Base-by-base conservation (phyloP, 2,888 invertebrate species). In the Agrotis segetum region DNA sequence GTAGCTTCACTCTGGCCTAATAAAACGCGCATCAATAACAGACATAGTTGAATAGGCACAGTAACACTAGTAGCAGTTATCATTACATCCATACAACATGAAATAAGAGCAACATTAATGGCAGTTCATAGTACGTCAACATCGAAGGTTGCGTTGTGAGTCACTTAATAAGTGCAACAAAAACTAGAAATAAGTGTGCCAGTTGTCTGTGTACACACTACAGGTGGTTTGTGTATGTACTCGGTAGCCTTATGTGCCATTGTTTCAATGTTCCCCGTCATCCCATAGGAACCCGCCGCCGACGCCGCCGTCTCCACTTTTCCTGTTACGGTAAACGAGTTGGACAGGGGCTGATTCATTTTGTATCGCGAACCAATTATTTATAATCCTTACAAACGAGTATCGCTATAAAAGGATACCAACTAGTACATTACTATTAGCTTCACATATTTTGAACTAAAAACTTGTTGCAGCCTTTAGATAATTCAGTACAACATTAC, bases 261-360 rank as follows among this genome's bases (percentile, higher is more conserved):
- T 79, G 73, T 77, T 63, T 61, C 19, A 71, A 71, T 50, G 71
- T 53, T 58, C 65, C 74, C 70, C 19, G 74, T 53, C 44, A 78
- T 85, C 88, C 88, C 71, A 70, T 74, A 85, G 86, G 85, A 85
- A 47, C 56, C 19, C 59, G 85, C 80, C 68, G 47, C 46, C 47
- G 79, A 71, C 74, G 76, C 70, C 74, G 76, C 70, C 79, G 74
- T 71, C 77, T 74, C 82, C 82, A 86, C 87, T 90, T 93, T 90
- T 92, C 93, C 93, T 92, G 87, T 90, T 93, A 92, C 84, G 92
- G 90, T 81, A 90, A 92, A 91, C 93, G 72, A 88, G 91, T 91
- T 88, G 82, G 78, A 87, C 90, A 77, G 84, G 88, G 82, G 87
- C 85, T 93, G 92, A 94, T 88, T 93, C 91, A 92, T 88, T 89